phyloP scores from a whole-genome alignment of 2,888 invertebrate species.

The Anoplius nigerrimus region DNA sequence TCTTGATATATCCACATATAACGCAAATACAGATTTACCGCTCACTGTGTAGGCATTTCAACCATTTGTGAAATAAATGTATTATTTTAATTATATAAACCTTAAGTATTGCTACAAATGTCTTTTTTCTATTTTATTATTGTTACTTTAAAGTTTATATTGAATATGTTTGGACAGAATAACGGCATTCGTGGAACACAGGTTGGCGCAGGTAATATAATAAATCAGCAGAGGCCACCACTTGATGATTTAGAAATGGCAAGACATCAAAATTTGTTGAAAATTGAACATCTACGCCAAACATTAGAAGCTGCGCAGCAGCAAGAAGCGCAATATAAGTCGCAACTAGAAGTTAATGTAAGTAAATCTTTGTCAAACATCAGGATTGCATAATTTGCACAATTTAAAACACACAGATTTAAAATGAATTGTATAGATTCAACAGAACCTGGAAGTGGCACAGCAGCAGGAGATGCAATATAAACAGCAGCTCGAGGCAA shows the following conservation, averaged over 20 bases:
- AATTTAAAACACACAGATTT: not conserved
- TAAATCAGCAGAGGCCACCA: conserved; percentile 74
- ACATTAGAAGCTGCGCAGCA: conserved; percentile 88
- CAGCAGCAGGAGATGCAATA: conserved; percentile 89
- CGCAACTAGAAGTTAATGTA: conserved; percentile 84
- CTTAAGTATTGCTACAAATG: not conserved
- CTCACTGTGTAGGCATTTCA: no score
- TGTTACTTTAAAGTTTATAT: not conserved
- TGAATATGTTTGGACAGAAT: conserved; percentile 37
- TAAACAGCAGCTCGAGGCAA: conserved; percentile 83
- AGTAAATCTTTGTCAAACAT: conserved; percentile 73
- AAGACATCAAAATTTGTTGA: conserved; percentile 86
- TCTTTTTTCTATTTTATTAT: not conserved
- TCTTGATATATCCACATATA: no score
- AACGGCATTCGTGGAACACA: conserved; percentile 68
- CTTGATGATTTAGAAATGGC: conserved; percentile 83
- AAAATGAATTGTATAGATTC: conserved; percentile 72
- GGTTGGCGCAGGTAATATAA: conserved; percentile 63
- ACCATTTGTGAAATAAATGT: no score
- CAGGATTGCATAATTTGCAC: not conserved
- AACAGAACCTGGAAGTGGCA: conserved; percentile 83
- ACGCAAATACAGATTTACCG: no score
- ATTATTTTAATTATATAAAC: not conserved
- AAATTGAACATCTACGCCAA: conserved; percentile 86
- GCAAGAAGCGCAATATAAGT: conserved; percentile 86